Percentiles rank a stretch among this genome's conserved stretches.
phyloP scores from a whole-genome alignment of 2,113 vertebrate genomes.

The Channa maculata region DNA sequence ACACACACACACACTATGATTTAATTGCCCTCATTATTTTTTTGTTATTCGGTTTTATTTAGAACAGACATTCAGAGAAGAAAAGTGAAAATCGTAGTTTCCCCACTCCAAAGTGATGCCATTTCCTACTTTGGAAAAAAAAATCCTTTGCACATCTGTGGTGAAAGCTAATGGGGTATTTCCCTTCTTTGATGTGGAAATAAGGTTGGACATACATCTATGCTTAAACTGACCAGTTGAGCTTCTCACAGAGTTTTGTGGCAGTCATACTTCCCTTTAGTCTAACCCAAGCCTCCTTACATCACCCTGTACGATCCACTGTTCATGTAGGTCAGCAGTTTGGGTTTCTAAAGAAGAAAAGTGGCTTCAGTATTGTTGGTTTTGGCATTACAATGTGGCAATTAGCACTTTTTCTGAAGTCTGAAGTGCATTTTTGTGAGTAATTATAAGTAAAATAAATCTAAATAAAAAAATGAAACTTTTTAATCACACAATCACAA shows the following conservation, averaged over 20 bases:
- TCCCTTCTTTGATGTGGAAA: slow-evolving; percentile 59
- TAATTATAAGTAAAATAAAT: no score
- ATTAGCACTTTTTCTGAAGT: slow-evolving; percentile 23
- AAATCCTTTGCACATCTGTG: slow-evolving; percentile 35
- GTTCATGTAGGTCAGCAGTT: slow-evolving; percentile 37
- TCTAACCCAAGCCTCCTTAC: slow-evolving; percentile 17
- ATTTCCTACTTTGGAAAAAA: slow-evolving; percentile 49
- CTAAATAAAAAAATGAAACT: no score
- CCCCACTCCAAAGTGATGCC: slow-evolving; percentile 24
- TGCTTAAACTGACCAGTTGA: neutral
- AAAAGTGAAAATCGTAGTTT: slow-evolving; percentile 48
- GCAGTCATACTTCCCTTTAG: slow-evolving; percentile 13
- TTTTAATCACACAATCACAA: no score
- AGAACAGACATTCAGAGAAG: slow-evolving; percentile 59
- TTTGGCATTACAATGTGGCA: slow-evolving; percentile 14
- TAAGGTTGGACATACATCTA: slow-evolving; percentile 8
- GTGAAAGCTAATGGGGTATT: slow-evolving; percentile 65
- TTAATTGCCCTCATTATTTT: slow-evolving; percentile 67
- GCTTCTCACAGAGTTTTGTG: slow-evolving; percentile 31
- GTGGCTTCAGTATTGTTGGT: neutral
- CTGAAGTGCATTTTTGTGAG: no score
- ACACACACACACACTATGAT: slow-evolving; percentile 47
- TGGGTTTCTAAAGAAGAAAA: slow-evolving; percentile 3
- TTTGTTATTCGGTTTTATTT: slow-evolving; percentile 51
- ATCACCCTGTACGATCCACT: slow-evolving; percentile 29